These are phyloP conservation scores for Synanthedon myopaeformis DNA, from an alignment of 2,888 invertebrate species.

Conservation along the genomic window DNA sequence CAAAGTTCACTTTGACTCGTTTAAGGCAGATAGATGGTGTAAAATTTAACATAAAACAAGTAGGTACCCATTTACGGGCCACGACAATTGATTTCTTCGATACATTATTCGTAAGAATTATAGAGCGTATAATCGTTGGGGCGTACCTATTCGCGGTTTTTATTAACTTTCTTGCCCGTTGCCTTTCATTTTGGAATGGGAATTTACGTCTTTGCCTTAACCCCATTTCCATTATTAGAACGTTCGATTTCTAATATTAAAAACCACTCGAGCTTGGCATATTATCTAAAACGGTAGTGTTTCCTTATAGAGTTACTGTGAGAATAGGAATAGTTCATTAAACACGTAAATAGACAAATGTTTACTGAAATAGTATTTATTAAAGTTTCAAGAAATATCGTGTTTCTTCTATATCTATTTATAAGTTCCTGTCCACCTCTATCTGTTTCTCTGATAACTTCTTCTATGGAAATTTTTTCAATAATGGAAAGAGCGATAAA, in stretches of 20 bases:
- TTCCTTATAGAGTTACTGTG: no score
- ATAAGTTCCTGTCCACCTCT: no score
- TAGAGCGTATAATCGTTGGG: neutral
- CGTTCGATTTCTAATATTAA: neutral
- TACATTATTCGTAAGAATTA: neutral
- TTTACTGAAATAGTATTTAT: no score
- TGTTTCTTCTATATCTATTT: no score
- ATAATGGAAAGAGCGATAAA: no score
- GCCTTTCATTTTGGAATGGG: neutral
- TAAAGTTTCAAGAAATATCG: no score
- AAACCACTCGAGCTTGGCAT: neutral
- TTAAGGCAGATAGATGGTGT: neutral
- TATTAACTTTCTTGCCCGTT: neutral
- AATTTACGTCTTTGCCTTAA: neutral
- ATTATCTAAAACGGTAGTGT: neutral
- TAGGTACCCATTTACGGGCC: neutral
- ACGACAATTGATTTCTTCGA: neutral
- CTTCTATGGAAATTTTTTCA: no score
- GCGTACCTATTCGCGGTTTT: neutral
- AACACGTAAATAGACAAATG: no score
- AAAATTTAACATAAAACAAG: neutral
- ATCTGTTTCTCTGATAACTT: no score
- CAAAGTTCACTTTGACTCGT: no score
- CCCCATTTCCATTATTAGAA: neutral
- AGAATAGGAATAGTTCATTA: no score